Conservation (phyloP, 2,888 invertebrate genomes). For the Cephalotes varians region DNA sequence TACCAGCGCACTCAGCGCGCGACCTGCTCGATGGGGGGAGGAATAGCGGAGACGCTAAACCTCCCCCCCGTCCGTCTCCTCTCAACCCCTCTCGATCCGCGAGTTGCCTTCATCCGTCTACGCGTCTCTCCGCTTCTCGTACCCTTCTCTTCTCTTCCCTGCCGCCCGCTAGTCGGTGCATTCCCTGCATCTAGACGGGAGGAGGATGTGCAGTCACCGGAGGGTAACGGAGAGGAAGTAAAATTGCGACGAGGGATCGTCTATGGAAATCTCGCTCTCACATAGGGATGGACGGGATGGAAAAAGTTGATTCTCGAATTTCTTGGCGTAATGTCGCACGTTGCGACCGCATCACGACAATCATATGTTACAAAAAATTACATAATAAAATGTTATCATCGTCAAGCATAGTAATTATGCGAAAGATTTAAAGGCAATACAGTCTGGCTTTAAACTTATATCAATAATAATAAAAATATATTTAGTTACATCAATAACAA, state of each 20-base stretch:
- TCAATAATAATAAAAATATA: neutral
- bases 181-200: slow-evolving; percentile 48
- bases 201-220: slow-evolving; percentile 44
- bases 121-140: slow-evolving; percentile 47
- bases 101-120: slow-evolving; percentile 57
- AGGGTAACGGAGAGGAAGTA: slow-evolving; percentile 53
- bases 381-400: neutral
- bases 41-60: slow-evolving; percentile 54
- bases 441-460: neutral
- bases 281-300: slow-evolving; percentile 30
- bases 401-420: neutral
- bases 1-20: slow-evolving; percentile 84
- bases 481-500: neutral
- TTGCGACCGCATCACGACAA: neutral
- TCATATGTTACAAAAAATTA: neutral
- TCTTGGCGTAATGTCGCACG: slow-evolving; percentile 28
- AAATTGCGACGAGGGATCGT: slow-evolving; percentile 65
- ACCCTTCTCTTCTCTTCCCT: slow-evolving; percentile 25
- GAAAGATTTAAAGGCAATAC: neutral
- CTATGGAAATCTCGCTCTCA: slow-evolving; percentile 68
- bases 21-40: slow-evolving; percentile 76
- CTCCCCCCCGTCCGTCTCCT: slow-evolving; percentile 27
- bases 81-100: slow-evolving; percentile 16
- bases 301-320: slow-evolving; percentile 48
- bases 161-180: slow-evolving; percentile 53